phyloP scores from a whole-genome alignment of 2,888 invertebrate species.

The Dasypolia templi region DNA sequence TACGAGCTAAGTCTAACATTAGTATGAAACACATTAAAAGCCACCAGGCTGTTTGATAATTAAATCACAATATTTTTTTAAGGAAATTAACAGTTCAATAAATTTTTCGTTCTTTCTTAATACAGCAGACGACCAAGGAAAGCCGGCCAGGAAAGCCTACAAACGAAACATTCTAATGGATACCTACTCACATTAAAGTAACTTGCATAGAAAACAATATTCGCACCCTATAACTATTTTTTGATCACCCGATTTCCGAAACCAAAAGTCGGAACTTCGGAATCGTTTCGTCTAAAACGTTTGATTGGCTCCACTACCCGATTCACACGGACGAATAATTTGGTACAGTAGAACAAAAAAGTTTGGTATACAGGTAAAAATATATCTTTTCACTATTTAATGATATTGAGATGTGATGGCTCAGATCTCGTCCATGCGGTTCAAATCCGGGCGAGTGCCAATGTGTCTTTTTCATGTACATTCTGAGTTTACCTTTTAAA shows the following conservation, averaged over 20 bases:
- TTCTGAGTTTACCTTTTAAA: too few species aligned
- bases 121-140: too few species aligned
- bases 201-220: background rate
- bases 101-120: background rate
- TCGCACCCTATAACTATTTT: background rate
- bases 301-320: constrained; percentile 50
- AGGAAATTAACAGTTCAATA: too few species aligned
- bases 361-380: constrained; percentile 5
- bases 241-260: constrained; percentile 12
- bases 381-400: background rate
- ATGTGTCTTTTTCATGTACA: too few species aligned
- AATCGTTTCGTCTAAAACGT: constrained; percentile 46
- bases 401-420: too few species aligned
- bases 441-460: too few species aligned
- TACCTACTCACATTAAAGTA: background rate
- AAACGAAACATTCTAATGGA: background rate
- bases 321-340: constrained; percentile 44
- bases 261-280: constrained; percentile 18
- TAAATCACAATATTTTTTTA: background rate
- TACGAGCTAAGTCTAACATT: background rate
- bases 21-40: background rate
- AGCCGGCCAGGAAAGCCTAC: background rate
- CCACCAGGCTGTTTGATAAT: background rate
- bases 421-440: too few species aligned
- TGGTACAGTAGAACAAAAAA: constrained; percentile 23